Conservation (phyloP, 2,797 vertebrate species). For the Hemibagrus guttatus region DNA sequence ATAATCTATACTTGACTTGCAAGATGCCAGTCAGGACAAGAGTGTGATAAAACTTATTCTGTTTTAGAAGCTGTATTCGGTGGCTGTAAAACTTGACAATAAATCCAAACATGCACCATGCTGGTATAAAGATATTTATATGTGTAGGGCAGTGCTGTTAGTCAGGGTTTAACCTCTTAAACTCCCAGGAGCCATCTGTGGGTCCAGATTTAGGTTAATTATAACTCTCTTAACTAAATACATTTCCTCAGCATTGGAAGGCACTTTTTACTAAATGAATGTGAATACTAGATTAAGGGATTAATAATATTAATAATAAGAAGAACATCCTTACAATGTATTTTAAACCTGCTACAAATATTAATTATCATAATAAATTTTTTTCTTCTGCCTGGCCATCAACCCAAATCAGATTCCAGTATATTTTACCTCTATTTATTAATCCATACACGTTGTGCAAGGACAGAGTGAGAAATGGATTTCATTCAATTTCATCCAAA, state of each 20-base stretch:
- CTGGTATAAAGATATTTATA: constrained; percentile 14
- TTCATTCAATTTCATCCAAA: background rate
- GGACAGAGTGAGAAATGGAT: background rate
- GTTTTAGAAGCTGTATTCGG: constrained; percentile 14
- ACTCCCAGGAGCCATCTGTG: background rate
- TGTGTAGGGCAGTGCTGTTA: background rate
- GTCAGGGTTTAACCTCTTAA: constrained; percentile 32
- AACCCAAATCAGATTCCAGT: background rate
- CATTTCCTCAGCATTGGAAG: background rate
- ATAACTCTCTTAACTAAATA: background rate
- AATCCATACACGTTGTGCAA: background rate
- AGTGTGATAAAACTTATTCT: background rate
- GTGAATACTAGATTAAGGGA: too few species aligned
- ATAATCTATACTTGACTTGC: background rate
- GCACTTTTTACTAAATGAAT: background rate
- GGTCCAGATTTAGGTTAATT: background rate
- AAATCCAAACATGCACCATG: background rate
- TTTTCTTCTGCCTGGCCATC: background rate
- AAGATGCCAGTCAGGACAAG: background rate
- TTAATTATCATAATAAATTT: background rate
- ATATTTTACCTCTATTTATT: background rate
- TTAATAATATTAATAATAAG: too few species aligned
- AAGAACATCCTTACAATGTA: background rate
- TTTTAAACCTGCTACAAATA: background rate
- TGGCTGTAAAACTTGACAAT: background rate